These are phyloP conservation scores for Centropus bengalensis DNA, from an alignment of 2,113 vertebrate species.

Conservation along the genomic window DNA sequence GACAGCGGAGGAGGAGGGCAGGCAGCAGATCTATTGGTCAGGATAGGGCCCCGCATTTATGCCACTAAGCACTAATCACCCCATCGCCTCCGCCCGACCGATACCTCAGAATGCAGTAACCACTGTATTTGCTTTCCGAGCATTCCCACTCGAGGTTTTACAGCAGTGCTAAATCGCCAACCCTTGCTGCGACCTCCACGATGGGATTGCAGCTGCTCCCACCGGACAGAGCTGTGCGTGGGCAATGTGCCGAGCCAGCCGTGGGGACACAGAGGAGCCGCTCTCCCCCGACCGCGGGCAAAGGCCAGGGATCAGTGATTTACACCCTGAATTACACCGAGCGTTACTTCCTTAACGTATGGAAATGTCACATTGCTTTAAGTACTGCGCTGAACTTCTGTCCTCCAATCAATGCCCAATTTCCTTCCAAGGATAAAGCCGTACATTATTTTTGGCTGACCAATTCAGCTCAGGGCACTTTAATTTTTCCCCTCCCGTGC, in stretches of 20 bases:
- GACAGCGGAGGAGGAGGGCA: neutral
- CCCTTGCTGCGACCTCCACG: fast-evolving
- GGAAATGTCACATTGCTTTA: slow-evolving; percentile 58
- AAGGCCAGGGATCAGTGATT: fast-evolving
- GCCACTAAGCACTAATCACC: neutral
- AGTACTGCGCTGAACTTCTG: slow-evolving; percentile 36
- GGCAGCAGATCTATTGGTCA: fast-evolving
- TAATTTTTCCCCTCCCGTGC: slow-evolving; percentile 32
- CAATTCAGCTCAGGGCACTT: slow-evolving; percentile 61
- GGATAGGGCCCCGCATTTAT: neutral
- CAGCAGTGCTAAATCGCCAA: fast-evolving
- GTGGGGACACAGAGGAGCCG: fast-evolving
- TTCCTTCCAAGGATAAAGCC: slow-evolving; percentile 68
- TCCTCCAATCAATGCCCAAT: slow-evolving; percentile 68
- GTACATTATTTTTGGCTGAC: slow-evolving; percentile 63
- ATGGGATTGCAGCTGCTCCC: neutral
- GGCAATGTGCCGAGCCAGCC: fast-evolving
- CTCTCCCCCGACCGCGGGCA: fast-evolving
- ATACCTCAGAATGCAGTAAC: fast-evolving
- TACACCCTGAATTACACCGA: neutral
- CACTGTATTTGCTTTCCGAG: neutral
- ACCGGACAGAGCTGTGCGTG: fast-evolving
- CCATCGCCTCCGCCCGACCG: neutral
- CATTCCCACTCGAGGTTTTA: neutral
- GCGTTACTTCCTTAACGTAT: neutral